phyloP scores from a whole-genome alignment of 2,888 invertebrate species.

The Unio delphinus region DNA sequence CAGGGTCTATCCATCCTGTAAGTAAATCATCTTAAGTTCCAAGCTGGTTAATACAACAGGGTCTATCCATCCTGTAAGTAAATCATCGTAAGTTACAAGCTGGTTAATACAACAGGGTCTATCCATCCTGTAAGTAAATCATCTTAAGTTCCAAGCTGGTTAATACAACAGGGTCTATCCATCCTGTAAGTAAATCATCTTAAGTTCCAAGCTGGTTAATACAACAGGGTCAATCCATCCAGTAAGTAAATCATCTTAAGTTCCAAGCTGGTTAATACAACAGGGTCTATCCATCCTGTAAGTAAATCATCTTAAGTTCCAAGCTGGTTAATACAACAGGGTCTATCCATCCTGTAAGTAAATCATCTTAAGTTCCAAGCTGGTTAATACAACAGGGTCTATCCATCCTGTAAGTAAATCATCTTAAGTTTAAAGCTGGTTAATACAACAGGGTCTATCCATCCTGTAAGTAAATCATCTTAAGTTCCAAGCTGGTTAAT shows the following conservation, averaged over 20 bases:
- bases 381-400: slow-evolving; percentile 58
- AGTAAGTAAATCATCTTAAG: slow-evolving; percentile 33
- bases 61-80: slow-evolving; percentile 49
- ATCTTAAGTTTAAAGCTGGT: slow-evolving; percentile 39
- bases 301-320: slow-evolving; percentile 10
- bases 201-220: slow-evolving; percentile 44
- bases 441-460: slow-evolving; percentile 55
- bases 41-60: slow-evolving; percentile 60
- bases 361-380: slow-evolving; percentile 15
- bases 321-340: slow-evolving; percentile 60
- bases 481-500: slow-evolving; percentile 44
- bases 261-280: slow-evolving; percentile 53
- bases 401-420: slow-evolving; percentile 46
- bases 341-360: slow-evolving; percentile 49
- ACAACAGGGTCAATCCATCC: slow-evolving; percentile 54
- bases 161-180: slow-evolving; percentile 55
- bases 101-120: slow-evolving; percentile 58
- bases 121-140: slow-evolving; percentile 46
- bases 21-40: slow-evolving; percentile 10
- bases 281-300: slow-evolving; percentile 54
- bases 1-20: slow-evolving; percentile 54
- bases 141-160: slow-evolving; percentile 39
- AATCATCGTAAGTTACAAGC: slow-evolving; percentile 16
- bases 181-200: slow-evolving; percentile 38
- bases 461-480: slow-evolving; percentile 38